These are phyloP conservation scores for Oligia strigilis DNA, from an alignment of 2,888 invertebrate genomes.

Conservation along the genomic window DNA sequence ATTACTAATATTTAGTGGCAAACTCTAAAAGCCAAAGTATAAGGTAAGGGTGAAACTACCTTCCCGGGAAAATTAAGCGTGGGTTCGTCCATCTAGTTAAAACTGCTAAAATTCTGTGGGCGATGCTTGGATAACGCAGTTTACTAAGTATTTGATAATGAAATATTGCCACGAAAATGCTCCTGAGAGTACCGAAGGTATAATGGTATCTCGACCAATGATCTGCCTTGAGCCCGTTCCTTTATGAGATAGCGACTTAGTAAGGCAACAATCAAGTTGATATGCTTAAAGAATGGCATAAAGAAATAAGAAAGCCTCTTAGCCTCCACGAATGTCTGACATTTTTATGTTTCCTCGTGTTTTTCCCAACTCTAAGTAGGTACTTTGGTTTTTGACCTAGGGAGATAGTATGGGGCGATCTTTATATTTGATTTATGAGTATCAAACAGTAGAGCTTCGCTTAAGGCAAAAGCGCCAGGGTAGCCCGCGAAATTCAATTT, in stretches of 20 bases:
- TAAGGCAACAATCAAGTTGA: slow-evolving; percentile 54
- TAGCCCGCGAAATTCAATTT: too few species aligned
- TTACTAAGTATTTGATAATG: slow-evolving; percentile 46
- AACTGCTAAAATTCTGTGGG: slow-evolving; percentile 42
- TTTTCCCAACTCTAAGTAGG: slow-evolving; percentile 20
- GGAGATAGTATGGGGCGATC: background rate
- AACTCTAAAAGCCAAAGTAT: background rate
- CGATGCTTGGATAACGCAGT: slow-evolving; percentile 43
- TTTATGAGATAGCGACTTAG: slow-evolving; percentile 53
- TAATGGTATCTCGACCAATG: slow-evolving; percentile 53
- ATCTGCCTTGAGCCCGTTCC: slow-evolving; percentile 44
- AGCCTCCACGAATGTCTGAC: slow-evolving; percentile 22
- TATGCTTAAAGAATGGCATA: slow-evolving; percentile 51
- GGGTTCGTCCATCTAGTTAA: slow-evolving; percentile 5
- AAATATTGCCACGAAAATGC: slow-evolving; percentile 47
- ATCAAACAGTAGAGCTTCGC: slow-evolving; percentile 21
- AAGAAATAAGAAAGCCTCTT: slow-evolving; percentile 43
- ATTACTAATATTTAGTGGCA: background rate
- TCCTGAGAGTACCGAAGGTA: slow-evolving; percentile 44
- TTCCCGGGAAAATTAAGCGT: slow-evolving; percentile 22
- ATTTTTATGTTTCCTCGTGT: slow-evolving; percentile 25
- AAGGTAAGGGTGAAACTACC: slow-evolving; percentile 17
- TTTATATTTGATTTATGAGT: slow-evolving; percentile 22
- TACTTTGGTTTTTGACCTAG: slow-evolving; percentile 8
- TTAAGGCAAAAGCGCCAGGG: too few species aligned